Percentiles rank a stretch among this genome's conserved stretches.
Evolutionary conservation across 2,113 vertebrate genomes (phyloP).

Genomic region (Amphiprion percula): DNA sequence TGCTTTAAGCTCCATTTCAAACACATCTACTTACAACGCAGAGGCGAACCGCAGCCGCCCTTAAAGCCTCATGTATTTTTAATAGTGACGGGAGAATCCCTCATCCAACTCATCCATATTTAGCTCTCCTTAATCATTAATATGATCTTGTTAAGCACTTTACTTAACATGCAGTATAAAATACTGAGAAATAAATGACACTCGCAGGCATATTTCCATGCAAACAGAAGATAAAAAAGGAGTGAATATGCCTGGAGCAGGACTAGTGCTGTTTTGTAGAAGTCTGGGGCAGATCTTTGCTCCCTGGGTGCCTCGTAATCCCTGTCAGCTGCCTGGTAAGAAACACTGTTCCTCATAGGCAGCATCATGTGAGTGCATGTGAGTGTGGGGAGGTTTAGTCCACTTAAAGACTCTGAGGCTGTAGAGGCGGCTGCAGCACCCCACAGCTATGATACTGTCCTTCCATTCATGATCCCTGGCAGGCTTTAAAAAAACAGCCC

Average conservation of each 20-base stretch:
- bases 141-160: conserved; percentile 48
- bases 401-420: conserved; percentile 66
- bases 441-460: conserved; percentile 11
- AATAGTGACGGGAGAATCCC: conserved; percentile 27
- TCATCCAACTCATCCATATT: conserved; percentile 37
- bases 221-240: conserved; percentile 22
- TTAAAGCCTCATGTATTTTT: conserved; percentile 55
- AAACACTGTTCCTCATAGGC: conserved; percentile 68
- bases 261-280: conserved; percentile 9
- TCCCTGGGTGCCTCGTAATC: conserved; percentile 78
- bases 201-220: neutral
- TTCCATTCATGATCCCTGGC: neutral
- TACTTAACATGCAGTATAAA: conserved; percentile 32
- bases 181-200: conserved; percentile 18
- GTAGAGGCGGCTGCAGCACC: conserved; percentile 20
- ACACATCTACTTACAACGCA: conserved; percentile 36
- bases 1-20: conserved; percentile 45
- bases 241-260: neutral
- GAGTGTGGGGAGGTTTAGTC: conserved; percentile 60
- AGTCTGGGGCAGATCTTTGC: conserved; percentile 46
- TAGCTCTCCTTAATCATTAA: conserved; percentile 63
- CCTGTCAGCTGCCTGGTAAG: conserved; percentile 83
- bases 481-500: conserved; percentile 2
- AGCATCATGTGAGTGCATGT: conserved; percentile 85
- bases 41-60: conserved; percentile 16